Conservation (phyloP, 2,797 vertebrate species). For the Acanthornis magna region DNA sequence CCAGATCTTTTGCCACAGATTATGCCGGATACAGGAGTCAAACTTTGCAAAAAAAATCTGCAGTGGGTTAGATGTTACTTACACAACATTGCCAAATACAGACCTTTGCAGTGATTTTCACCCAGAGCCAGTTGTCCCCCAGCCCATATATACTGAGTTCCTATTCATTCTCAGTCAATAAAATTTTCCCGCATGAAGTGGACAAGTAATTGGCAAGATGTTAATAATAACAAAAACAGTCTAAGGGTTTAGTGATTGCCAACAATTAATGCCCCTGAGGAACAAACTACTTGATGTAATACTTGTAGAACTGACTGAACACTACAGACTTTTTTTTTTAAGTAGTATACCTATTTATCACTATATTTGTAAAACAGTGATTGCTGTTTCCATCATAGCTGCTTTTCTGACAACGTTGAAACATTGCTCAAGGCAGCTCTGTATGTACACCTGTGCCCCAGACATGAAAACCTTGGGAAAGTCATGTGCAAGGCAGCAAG, state of each 20-base stretch:
- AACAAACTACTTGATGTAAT: not conserved
- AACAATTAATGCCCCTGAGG: not conserved
- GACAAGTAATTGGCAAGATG: not conserved
- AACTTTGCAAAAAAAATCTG: not conserved
- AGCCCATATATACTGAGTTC: not conserved
- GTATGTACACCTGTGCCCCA: not conserved
- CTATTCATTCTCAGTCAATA: not conserved
- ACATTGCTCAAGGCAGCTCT: not conserved
- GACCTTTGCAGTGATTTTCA: not conserved
- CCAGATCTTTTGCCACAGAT: not conserved
- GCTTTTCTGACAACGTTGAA: not conserved
- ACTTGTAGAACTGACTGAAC: not conserved
- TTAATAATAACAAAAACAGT: not conserved
- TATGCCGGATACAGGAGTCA: not conserved
- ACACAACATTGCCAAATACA: not conserved
- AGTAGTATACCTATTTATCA: not conserved
- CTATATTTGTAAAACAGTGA: not conserved
- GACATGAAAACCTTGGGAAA: not conserved
- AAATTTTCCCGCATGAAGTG: not conserved
- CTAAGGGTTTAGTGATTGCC: not conserved
- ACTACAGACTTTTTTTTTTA: not conserved
- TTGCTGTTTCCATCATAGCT: not conserved
- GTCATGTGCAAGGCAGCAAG: not conserved
- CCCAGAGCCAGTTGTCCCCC: not conserved
- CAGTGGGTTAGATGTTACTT: not conserved